A percentile compares a stretch with the other conserved stretches of the same genome.
These are phyloP conservation scores for Protodeltote pygarga DNA, from an alignment of 2,888 invertebrate species.

Conservation along the genomic window DNA sequence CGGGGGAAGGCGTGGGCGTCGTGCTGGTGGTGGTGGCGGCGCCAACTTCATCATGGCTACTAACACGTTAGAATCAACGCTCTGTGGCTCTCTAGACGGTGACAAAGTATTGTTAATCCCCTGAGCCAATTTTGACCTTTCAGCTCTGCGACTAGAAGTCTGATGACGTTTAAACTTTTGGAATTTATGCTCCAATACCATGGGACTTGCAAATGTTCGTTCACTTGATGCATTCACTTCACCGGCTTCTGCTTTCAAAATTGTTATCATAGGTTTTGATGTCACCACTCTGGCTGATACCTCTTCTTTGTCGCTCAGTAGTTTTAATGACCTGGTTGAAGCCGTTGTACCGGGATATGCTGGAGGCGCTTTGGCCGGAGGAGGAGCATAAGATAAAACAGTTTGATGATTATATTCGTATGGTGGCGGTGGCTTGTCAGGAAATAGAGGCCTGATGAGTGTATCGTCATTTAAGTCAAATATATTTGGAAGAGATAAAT, in stretches of 20 bases:
- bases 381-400: conserved; percentile 65
- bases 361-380: conserved; percentile 88
- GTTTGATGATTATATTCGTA: conserved; percentile 89
- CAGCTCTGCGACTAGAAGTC: conserved; percentile 87
- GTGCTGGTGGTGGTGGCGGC: conserved; percentile 81
- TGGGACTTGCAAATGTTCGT: conserved; percentile 82
- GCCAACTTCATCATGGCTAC: conserved; percentile 88
- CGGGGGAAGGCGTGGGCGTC: conserved; percentile 89
- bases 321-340: conserved; percentile 56
- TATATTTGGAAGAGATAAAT: conserved; percentile 81
- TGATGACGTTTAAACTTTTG: conserved; percentile 83
- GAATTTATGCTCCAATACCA: conserved; percentile 82
- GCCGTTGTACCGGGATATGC: conserved; percentile 87
- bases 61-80: conserved; percentile 83
- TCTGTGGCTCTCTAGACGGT: conserved; percentile 78
- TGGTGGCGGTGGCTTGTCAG: conserved; percentile 89
- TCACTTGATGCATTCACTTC: conserved; percentile 89
- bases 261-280: conserved; percentile 91
- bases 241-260: conserved; percentile 92
- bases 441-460: conserved; percentile 59
- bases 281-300: conserved; percentile 92
- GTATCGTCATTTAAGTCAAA: conserved; percentile 71
- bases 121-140: conserved; percentile 87
- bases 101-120: conserved; percentile 79
- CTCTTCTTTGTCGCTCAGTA: conserved; percentile 86